phyloP scores from a whole-genome alignment of 2,888 invertebrate species.

The Coenonympha arcania region DNA sequence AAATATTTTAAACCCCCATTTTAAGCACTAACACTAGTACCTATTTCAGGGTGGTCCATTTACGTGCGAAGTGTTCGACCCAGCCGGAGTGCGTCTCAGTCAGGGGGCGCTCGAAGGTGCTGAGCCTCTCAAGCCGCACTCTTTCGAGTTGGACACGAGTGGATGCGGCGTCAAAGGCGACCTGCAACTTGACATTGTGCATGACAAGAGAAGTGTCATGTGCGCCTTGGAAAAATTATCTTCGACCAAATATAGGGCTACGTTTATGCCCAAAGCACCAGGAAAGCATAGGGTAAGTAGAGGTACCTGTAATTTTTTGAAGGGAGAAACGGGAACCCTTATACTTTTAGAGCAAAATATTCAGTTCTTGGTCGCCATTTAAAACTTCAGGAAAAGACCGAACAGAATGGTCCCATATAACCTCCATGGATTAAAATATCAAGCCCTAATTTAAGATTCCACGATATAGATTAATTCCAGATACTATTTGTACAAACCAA shows the following conservation, averaged over 20 bases:
- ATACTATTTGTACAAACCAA: too few relatives aligned
- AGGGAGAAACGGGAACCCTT: too few relatives aligned
- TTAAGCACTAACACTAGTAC: too few relatives aligned
- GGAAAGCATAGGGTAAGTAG: constrained; percentile 81
- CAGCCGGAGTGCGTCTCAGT: constrained; percentile 87
- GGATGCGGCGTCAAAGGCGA: constrained; percentile 85
- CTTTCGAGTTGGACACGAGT: constrained; percentile 80
- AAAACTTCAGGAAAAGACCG: too few relatives aligned
- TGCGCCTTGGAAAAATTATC: constrained; percentile 87
- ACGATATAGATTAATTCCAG: too few relatives aligned
- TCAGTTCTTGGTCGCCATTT: too few relatives aligned
- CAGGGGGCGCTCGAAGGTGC: constrained; percentile 83
- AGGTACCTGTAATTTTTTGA: too few relatives aligned
- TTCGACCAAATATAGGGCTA: constrained; percentile 82
- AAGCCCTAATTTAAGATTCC: too few relatives aligned
- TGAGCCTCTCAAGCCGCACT: constrained; percentile 87
- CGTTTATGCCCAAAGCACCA: constrained; percentile 83
- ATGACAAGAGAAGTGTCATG: constrained; percentile 88
- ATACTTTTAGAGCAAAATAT: too few relatives aligned
- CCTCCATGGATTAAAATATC: too few relatives aligned
- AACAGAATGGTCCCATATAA: too few relatives aligned
- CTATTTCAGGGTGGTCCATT: constrained; percentile 89
- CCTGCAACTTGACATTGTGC: constrained; percentile 90
- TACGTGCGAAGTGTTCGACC: constrained; percentile 95
- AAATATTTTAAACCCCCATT: too few relatives aligned